Evolutionary conservation across 2,113 vertebrate species (phyloP).

Genomic region (Camelus dromedarius): DNA sequence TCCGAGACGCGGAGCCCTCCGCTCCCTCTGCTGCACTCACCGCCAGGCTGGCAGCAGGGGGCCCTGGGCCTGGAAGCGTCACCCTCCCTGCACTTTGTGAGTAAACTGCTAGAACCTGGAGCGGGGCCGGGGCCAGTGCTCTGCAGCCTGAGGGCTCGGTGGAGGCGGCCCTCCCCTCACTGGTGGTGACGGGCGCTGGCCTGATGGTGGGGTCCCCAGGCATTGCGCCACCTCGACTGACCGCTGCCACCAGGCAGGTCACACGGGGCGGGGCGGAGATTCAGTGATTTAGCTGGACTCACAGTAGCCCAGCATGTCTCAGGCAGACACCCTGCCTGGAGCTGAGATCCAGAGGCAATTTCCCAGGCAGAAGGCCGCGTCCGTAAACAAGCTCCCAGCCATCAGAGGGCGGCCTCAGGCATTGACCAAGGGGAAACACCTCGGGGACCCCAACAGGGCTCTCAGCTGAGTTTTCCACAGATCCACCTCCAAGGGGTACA

Average conservation of each 20-base stretch:
- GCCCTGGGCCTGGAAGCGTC: neutral
- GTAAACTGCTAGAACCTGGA: no score
- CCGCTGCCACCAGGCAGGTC: neutral
- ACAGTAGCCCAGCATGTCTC: neutral
- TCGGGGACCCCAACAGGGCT: slow-evolving; percentile 62
- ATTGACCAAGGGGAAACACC: slow-evolving; percentile 65
- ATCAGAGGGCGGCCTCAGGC: slow-evolving; percentile 53
- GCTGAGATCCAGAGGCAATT: slow-evolving; percentile 67
- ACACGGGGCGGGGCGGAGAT: fast-evolving
- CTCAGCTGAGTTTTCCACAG: slow-evolving; percentile 65
- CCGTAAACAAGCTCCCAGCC: slow-evolving; percentile 67
- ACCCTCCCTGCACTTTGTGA: neutral
- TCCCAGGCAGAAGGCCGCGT: slow-evolving; percentile 37
- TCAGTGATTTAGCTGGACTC: neutral
- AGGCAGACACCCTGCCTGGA: neutral
- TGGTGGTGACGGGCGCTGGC: no score
- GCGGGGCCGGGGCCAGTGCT: neutral
- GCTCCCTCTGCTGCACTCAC: neutral
- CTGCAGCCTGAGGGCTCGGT: no score
- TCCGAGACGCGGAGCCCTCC: no score
- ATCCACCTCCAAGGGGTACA: slow-evolving; percentile 67
- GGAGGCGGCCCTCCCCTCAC: neutral
- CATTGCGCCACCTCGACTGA: no score
- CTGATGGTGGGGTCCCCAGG: neutral
- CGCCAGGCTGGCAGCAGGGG: neutral